A percentile compares a stretch with the other conserved stretches of the same genome.
Conservation (phyloP, 2,797 vertebrate species). For the Hypotaenidia okinawae region DNA sequence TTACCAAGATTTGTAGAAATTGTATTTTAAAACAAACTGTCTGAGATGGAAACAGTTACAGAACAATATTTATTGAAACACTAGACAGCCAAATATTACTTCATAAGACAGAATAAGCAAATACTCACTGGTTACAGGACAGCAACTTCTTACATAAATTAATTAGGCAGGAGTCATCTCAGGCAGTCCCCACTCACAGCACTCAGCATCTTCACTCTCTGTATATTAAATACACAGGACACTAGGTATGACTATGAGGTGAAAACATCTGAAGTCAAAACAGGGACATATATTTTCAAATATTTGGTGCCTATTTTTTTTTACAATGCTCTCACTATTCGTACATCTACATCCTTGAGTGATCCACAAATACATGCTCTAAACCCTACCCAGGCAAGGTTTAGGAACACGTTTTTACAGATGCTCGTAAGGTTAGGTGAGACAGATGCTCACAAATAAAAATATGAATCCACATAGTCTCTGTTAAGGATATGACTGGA, state of each 20-base stretch:
- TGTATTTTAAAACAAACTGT: not conserved
- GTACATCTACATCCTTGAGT: not conserved
- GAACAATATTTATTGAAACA: not conserved
- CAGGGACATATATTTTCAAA: not conserved
- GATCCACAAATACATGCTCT: not conserved
- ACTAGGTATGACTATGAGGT: not conserved
- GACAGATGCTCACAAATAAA: not conserved
- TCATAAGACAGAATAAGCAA: slow-evolving; percentile 1
- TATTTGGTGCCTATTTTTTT: not conserved
- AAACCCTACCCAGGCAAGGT: not conserved
- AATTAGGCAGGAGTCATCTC: not conserved
- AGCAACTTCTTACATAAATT: not conserved
- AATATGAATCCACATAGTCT: not conserved
- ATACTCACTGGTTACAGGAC: not conserved
- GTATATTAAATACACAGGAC: not conserved
- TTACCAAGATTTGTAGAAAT: slow-evolving; percentile 16
- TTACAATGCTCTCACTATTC: not conserved
- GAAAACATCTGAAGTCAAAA: not conserved
- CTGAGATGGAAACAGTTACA: not conserved
- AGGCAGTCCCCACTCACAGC: not conserved
- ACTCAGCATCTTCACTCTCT: not conserved
- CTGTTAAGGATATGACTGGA: not conserved
- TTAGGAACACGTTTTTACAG: not conserved
- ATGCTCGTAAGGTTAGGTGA: not conserved
- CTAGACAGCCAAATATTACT: not conserved